Evolutionary conservation across 2,113 vertebrate genomes (phyloP), one percentile per base, ranked within the genome.

Genomic region (Rhea pennata): DNA sequence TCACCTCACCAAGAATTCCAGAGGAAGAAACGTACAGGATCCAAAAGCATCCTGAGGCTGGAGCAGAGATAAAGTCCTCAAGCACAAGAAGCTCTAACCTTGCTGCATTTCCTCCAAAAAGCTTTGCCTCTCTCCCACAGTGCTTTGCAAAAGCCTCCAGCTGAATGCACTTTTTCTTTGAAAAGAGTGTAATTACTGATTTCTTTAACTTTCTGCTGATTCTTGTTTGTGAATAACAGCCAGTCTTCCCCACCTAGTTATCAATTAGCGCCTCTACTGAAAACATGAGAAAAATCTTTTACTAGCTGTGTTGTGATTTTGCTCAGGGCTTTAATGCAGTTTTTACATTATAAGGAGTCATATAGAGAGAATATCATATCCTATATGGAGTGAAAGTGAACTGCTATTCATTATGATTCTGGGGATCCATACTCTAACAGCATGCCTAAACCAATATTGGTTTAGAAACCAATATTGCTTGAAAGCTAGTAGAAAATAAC

Each of bases 21-120:
- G 13, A 74, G 2, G 5, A 7, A 27, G 16, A 51, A 79, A 1
- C 1, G 36, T 27, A 12, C 22, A 64, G 12, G 13, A 67, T 27
- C 50, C n/a, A 62, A 54, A 90, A 54, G 0, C 5, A 39, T 22
- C 36, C 14, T 13, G 9, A 5, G 39, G 1, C 0, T 48, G 2
- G 6, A 53, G 13, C 6, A 76, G 17, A 69, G 5, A 0, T 0
- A 12, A 2, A 5, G 0, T 26, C 22, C 12, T 29, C 5, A 56
- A 66, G 8, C 3, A 0, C 7, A 62, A 61, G 69, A 1, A 11
- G 21, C 7, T 31, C 20, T 21, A 1, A 6, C 15, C 26, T 22
- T 23, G 5, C 10, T 58, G 4, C 6, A 71, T 12, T 23, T 26
- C 50, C 64, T 73, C 29, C 36, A 83, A 31, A 62, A 31, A 1